Evolutionary conservation across 2,113 vertebrate genomes (phyloP).

Genomic region (Manacus vitellinus): DNA sequence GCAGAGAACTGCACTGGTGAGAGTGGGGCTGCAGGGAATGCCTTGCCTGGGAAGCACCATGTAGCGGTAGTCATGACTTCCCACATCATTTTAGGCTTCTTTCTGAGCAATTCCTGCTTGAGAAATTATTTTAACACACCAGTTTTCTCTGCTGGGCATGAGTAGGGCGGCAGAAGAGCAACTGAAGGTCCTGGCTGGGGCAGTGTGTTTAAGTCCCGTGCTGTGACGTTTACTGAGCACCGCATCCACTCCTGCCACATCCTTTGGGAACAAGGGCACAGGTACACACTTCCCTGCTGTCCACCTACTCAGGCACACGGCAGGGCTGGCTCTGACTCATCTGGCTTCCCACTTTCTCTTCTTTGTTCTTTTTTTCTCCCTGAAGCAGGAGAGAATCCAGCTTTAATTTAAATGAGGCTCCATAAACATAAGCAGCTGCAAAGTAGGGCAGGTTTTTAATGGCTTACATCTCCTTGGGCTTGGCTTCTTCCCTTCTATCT

Average conservation of each 20-base stretch:
- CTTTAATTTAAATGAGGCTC: constrained; percentile 2
- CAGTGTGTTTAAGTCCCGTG: background rate
- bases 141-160: background rate
- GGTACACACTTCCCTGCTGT: background rate
- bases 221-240: background rate
- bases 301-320: background rate
- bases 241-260: background rate
- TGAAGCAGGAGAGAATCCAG: background rate
- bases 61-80: background rate
- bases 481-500: background rate
- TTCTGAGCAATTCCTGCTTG: background rate
- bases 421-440: background rate
- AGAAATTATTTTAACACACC: background rate
- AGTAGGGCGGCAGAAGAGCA: background rate
- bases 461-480: background rate
- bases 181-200: background rate
- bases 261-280: background rate
- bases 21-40: background rate
- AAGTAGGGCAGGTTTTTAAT: background rate
- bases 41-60: background rate
- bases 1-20: background rate
- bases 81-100: background rate
- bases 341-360: background rate
- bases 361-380: constrained; percentile 2
- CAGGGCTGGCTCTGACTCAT: background rate